A percentile compares a stretch with the other conserved stretches of the same genome.
These are phyloP conservation scores for Gambusia holbrooki DNA, from an alignment of 2,113 vertebrate genomes.

Conservation along the genomic window DNA sequence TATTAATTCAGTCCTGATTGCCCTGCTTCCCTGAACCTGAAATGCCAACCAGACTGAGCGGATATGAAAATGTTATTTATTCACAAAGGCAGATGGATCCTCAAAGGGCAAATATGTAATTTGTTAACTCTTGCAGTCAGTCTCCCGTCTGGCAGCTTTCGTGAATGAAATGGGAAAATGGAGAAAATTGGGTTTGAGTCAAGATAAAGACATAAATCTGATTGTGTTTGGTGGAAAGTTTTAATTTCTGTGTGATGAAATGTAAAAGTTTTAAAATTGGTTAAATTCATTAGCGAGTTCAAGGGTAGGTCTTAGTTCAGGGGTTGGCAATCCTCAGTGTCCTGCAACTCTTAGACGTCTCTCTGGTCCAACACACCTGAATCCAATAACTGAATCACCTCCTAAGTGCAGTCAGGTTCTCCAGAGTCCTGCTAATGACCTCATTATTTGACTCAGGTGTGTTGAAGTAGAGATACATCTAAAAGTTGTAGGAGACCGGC, in stretches of 20 bases:
- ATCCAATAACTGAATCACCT: too few relatives aligned
- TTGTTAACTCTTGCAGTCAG: slow-evolving; percentile 47
- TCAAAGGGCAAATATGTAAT: slow-evolving; percentile 71
- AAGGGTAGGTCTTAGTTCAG: neutral
- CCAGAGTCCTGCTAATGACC: too few relatives aligned
- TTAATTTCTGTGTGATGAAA: slow-evolving; percentile 6
- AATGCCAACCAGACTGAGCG: slow-evolving; percentile 52
- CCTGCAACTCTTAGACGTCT: too few relatives aligned
- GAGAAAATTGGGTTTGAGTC: slow-evolving; percentile 32
- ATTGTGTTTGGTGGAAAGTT: neutral
- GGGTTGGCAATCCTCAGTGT: too few relatives aligned
- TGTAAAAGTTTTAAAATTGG: slow-evolving; percentile 6
- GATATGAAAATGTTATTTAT: slow-evolving; percentile 65
- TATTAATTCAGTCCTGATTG: slow-evolving; percentile 58
- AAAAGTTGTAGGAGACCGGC: too few relatives aligned
- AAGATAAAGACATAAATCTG: neutral
- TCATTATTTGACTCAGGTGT: too few relatives aligned
- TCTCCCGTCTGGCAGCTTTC: slow-evolving; percentile 35
- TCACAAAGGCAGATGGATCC: slow-evolving; percentile 54
- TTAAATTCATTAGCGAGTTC: neutral
- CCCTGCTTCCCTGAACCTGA: slow-evolving; percentile 49
- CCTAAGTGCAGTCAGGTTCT: too few relatives aligned
- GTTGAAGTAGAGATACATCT: too few relatives aligned
- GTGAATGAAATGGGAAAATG: slow-evolving; percentile 13
- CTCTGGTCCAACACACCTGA: too few relatives aligned